Base-by-base conservation (phyloP, 1,140 invertebrate genomes). In the Batillaria attramentaria region DNA sequence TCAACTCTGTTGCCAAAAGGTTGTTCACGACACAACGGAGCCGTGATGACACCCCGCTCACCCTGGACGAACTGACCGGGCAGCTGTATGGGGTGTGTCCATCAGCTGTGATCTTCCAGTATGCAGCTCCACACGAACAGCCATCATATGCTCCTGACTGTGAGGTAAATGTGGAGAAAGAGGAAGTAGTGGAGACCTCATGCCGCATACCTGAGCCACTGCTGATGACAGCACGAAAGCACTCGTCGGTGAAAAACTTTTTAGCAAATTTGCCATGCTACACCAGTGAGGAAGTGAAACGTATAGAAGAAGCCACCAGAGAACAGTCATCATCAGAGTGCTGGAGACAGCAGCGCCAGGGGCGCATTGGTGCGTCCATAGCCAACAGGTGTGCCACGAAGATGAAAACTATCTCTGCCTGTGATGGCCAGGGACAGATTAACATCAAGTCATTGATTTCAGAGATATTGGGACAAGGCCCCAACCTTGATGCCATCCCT, bases 281-380 rank as follows among this genome's bases (percentile, higher is more conserved):
- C 10, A 50, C 10, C 24, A 10, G 10, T 13, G 46, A 24, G 10
- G 46, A 50, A 13, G 46, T 50, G 46, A 24, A 10, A 13, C 10
- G 10, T 8, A 13, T 50, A 24, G 46, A 50, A 24, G 46, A 50
- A 24, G 46, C 46, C 10, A 50, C 46, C 46, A 10, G 46, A 13
- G 46, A 50, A 10, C 57, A 62, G 28, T 72, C 72, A 28, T 65
- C 68, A 41, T 57, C 78, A 24, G 37, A 65, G 5, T n/a, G n/a
- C n/a, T 39, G 28, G 20, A 73, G 73, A 50, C 4, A 50, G 24
- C 78, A 75, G 35, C 10, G 18, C 8, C 8, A 70, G 54, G 37
- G 39, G 16, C n/a, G 62, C 18, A 69, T 66, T 31, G 57, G 37
- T 28, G 35, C 35, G 20, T 24, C 20, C 10, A 24, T 33, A 31